Percentiles rank a stretch among this genome's conserved stretches.
These are phyloP conservation scores for Virgularia gustaviana DNA, from an alignment of 92 coral and sea anemone species.

Conservation along the genomic window DNA sequence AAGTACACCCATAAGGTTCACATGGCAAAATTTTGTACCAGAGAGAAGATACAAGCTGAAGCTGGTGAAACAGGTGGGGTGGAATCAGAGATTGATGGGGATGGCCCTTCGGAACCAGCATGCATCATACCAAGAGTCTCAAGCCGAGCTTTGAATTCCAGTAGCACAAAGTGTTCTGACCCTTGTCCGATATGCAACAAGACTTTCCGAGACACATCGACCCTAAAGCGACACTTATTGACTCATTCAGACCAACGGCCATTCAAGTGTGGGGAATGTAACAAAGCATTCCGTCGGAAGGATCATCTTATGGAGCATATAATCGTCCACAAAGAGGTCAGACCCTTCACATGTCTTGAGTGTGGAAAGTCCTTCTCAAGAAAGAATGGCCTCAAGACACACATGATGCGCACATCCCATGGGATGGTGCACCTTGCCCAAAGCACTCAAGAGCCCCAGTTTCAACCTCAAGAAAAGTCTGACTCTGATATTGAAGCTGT, in stretches of 20 bases:
- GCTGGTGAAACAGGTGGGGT: not conserved
- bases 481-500: too few relatives aligned
- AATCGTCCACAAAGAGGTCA: conserved; percentile 22
- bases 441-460: too few relatives aligned
- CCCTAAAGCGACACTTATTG: conserved; percentile 28
- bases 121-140: not conserved
- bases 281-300: conserved; percentile 31
- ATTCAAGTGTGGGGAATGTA: conserved; percentile 21
- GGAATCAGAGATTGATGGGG: not conserved
- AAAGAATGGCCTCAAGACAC: conserved; percentile 34
- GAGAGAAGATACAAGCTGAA: not conserved
- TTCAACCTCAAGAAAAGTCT: too few relatives aligned
- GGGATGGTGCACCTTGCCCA: too few relatives aligned
- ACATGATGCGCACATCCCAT: conserved; percentile 32
- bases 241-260: conserved; percentile 37
- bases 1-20: conserved; percentile 35
- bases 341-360: conserved; percentile 22
- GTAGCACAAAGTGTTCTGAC: conserved; percentile 15
- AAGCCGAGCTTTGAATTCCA: not conserved
- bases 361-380: conserved; percentile 36
- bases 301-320: conserved; percentile 32
- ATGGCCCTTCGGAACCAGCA: not conserved
- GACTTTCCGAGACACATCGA: conserved; percentile 34
- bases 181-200: conserved; percentile 29
- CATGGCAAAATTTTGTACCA: conserved; percentile 15